Conservation (phyloP, 1,140 invertebrate species). For the Hormaphis cornu region DNA sequence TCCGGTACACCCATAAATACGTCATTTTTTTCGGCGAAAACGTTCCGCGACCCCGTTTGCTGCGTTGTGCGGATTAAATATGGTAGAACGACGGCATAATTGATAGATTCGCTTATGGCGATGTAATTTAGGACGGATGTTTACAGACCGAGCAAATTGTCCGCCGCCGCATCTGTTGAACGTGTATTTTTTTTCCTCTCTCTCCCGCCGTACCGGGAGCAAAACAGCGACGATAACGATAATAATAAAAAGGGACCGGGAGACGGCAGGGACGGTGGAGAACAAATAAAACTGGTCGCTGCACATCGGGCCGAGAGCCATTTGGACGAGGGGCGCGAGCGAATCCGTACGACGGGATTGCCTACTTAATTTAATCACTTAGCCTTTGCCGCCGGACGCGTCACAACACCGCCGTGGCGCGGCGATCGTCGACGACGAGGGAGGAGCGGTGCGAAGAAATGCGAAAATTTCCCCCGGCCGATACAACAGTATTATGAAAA, state of each 20-base stretch:
- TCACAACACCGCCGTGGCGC: no score
- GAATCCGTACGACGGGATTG: slow-evolving; percentile 25
- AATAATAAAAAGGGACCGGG: slow-evolving; percentile 32
- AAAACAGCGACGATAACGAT: no score
- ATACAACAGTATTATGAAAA: no score
- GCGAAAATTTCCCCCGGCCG: no score
- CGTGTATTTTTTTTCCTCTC: background rate
- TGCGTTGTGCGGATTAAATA: slow-evolving; percentile 13
- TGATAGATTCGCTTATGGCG: slow-evolving; percentile 22
- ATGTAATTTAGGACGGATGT: slow-evolving; percentile 31
- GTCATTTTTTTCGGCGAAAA: no score
- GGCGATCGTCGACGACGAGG: no score
- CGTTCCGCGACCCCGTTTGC: no score
- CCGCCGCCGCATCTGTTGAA: slow-evolving; percentile 32
- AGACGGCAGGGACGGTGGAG: background rate
- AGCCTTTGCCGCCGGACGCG: background rate
- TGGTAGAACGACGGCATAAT: slow-evolving; percentile 21
- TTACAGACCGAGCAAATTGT: slow-evolving; percentile 31
- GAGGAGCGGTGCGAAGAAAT: no score
- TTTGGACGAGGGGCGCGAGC: slow-evolving; percentile 4
- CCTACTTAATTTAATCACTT: slow-evolving; percentile 33
- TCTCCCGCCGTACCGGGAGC: background rate
- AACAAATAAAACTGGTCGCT: slow-evolving; percentile 29
- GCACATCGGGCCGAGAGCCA: slow-evolving; percentile 16
- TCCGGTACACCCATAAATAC: no score